phyloP scores from a whole-genome alignment of 2,113 vertebrate species.

The Ifrita kowaldi region DNA sequence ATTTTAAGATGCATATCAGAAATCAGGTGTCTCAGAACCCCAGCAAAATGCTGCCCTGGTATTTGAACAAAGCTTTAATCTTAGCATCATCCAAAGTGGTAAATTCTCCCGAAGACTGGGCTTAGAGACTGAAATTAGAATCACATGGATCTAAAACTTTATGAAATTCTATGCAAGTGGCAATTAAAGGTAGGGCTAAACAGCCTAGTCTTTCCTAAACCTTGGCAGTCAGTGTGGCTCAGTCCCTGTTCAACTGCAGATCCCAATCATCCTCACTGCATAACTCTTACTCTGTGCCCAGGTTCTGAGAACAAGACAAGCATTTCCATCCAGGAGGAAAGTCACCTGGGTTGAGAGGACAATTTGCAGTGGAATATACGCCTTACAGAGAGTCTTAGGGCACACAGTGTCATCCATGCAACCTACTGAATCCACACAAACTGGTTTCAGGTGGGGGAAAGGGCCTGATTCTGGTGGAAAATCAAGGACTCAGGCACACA shows the following conservation, averaged over 20 bases:
- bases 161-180: neutral
- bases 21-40: neutral
- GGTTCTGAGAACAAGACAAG: neutral
- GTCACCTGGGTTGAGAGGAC: neutral
- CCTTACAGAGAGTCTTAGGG: neutral
- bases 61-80: neutral
- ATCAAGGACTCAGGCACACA: neutral
- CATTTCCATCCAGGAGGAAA: neutral
- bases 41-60: neutral
- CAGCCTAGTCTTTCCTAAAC: neutral
- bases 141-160: neutral
- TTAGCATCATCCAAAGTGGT: neutral
- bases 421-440: neutral
- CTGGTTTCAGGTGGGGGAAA: neutral
- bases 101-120: neutral
- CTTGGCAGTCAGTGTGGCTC: neutral
- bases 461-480: neutral
- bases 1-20: neutral
- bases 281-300: neutral
- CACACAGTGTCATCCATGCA: neutral
- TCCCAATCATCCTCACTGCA: fast-evolving
- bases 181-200: neutral
- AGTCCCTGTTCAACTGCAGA: neutral
- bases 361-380: neutral
- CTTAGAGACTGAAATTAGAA: neutral